phyloP scores from a whole-genome alignment of 2,888 invertebrate species.

The Alloscopus bannaensis region DNA sequence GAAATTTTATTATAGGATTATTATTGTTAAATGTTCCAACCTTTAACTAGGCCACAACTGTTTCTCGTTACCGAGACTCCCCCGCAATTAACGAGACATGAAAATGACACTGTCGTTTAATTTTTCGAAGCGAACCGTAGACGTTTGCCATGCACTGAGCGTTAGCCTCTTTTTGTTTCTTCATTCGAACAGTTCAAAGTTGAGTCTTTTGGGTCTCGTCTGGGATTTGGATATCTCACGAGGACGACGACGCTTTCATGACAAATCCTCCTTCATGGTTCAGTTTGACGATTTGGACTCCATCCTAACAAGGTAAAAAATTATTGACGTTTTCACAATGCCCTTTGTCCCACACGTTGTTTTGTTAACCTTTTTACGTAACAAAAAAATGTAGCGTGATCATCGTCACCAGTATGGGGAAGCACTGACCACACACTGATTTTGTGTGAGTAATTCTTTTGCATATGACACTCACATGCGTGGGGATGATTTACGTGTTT shows the following conservation, averaged over 20 bases:
- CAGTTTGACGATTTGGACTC: conserved; percentile 72
- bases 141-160: conserved; percentile 3
- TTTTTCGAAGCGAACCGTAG: not conserved
- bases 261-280: conserved; percentile 68
- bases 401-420: too few relatives aligned
- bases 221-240: conserved; percentile 3
- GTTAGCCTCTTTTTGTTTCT: conserved; percentile 16
- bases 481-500: too few relatives aligned
- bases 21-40: not conserved
- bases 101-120: not conserved
- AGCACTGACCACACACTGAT: too few relatives aligned
- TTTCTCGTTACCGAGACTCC: not conserved
- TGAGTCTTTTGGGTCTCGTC: not conserved
- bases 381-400: too few relatives aligned
- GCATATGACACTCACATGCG: too few relatives aligned
- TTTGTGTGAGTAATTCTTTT: too few relatives aligned
- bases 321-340: too few relatives aligned
- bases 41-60: not conserved
- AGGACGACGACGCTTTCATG: conserved; percentile 33
- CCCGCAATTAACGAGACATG: not conserved
- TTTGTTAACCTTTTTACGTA: too few relatives aligned
- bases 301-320: conserved; percentile 72
- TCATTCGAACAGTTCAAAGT: conserved; percentile 13
- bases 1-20: not conserved
- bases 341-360: too few relatives aligned